Conservation (phyloP, 2,113 vertebrate species). For the Daphoenositta chrysoptera region DNA sequence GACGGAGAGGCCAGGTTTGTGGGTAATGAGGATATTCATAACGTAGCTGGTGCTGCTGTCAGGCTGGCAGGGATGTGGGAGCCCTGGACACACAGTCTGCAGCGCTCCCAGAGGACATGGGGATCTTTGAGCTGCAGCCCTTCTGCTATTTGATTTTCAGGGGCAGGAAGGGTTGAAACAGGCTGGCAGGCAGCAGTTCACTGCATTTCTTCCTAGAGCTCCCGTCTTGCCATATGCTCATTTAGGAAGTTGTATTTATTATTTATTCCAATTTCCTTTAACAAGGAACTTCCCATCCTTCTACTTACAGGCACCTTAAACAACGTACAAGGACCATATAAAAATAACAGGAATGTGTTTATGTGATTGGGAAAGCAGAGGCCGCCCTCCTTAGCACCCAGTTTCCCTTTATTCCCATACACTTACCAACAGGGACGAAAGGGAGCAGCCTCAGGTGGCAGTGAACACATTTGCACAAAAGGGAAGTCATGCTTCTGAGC, state of each 20-base stretch:
- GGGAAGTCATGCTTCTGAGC: not conserved
- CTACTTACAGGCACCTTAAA: accelerated
- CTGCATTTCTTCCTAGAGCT: not conserved
- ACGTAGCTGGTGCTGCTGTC: not conserved
- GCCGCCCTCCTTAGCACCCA: not conserved
- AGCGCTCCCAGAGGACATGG: not conserved
- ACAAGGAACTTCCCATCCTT: not conserved
- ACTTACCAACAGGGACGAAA: not conserved
- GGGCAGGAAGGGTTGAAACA: not conserved
- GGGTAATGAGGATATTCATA: not conserved
- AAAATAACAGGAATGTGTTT: not conserved
- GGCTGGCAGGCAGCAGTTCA: not conserved
- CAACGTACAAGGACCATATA: accelerated
- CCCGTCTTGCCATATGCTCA: not conserved
- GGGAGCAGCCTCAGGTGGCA: not conserved
- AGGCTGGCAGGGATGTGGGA: not conserved
- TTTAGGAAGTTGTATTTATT: not conserved
- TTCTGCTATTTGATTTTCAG: not conserved
- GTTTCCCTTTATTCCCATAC: not conserved
- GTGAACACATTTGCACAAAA: accelerated
- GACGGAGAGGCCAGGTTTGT: not conserved
- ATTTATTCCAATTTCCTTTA: not conserved
- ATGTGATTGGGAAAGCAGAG: not conserved
- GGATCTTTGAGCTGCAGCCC: not conserved
- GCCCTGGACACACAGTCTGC: not conserved